A percentile compares a stretch with the other conserved stretches of the same genome.
Conservation (phyloP, 2,888 invertebrate species). For the Sceliomorpha sp. region DNA sequence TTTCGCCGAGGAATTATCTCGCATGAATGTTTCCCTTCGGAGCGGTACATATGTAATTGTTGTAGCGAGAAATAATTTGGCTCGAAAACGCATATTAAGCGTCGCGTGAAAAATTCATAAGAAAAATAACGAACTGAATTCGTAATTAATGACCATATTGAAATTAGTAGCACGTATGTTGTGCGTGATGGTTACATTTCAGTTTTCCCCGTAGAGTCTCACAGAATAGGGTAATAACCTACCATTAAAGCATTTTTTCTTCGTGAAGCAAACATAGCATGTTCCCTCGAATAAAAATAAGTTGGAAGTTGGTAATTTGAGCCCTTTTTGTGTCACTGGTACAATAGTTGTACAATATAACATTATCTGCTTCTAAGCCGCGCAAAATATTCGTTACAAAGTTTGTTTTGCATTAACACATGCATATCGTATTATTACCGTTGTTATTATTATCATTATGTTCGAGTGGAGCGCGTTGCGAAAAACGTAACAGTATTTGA, state of each 20-base stretch:
- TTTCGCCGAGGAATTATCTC: no score
- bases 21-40: background rate
- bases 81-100: slow-evolving; percentile 50
- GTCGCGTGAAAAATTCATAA: slow-evolving; percentile 54
- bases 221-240: slow-evolving; percentile 49
- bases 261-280: slow-evolving; percentile 31
- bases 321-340: slow-evolving; percentile 43
- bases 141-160: slow-evolving; percentile 55
- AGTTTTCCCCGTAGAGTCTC: slow-evolving; percentile 45
- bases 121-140: slow-evolving; percentile 54
- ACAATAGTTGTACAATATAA: slow-evolving; percentile 31
- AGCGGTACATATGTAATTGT: slow-evolving; percentile 4
- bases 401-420: slow-evolving; percentile 21
- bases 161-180: slow-evolving; percentile 52
- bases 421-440: background rate
- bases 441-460: no score
- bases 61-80: slow-evolving; percentile 41
- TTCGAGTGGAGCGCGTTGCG: no score
- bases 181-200: slow-evolving; percentile 53
- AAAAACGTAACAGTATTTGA: no score
- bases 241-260: slow-evolving; percentile 47
- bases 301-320: slow-evolving; percentile 12
- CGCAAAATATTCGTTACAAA: slow-evolving; percentile 1
- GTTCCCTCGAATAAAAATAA: slow-evolving; percentile 26
- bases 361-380: slow-evolving; percentile 8